phyloP scores from a whole-genome alignment of 2,797 vertebrate species.

The Alcedo quadribrachys region DNA sequence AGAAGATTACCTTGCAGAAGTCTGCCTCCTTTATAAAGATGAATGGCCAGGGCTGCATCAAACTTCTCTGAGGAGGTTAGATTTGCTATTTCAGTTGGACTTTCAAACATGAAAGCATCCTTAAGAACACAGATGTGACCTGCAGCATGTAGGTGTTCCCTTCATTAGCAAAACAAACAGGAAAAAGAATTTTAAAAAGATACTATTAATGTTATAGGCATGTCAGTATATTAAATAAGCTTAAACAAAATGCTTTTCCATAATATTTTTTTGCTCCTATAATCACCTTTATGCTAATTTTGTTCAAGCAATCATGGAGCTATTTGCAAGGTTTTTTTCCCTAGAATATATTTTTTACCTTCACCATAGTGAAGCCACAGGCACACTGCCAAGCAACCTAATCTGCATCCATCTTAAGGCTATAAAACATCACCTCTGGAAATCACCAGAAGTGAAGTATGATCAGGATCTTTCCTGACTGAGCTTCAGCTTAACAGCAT shows the following conservation, averaged over 20 bases:
- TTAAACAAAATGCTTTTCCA: neutral
- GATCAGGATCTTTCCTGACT: neutral
- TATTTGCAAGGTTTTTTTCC: neutral
- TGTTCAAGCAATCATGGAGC: neutral
- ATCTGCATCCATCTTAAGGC: neutral
- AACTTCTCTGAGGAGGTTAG: slow-evolving; percentile 76
- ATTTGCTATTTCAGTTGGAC: slow-evolving; percentile 76
- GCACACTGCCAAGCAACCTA: neutral
- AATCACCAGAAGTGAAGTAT: neutral
- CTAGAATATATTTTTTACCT: neutral
- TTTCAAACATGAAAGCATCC: slow-evolving; percentile 81
- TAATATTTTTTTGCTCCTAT: neutral
- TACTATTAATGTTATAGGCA: neutral
- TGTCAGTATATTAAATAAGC: neutral
- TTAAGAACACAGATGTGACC: slow-evolving; percentile 88
- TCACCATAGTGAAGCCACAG: neutral
- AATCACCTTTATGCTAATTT: neutral
- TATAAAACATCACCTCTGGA: neutral
- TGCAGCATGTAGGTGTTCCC: slow-evolving; percentile 86
- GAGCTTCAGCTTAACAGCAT: neutral
- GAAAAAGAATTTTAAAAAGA: neutral
- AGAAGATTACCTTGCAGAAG: slow-evolving; percentile 86
- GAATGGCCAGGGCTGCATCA: slow-evolving; percentile 89
- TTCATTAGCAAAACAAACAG: slow-evolving; percentile 28
- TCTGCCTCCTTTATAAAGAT: slow-evolving; percentile 89